Conservation (phyloP, 2,888 invertebrate species). For the Platypus cylindrus region DNA sequence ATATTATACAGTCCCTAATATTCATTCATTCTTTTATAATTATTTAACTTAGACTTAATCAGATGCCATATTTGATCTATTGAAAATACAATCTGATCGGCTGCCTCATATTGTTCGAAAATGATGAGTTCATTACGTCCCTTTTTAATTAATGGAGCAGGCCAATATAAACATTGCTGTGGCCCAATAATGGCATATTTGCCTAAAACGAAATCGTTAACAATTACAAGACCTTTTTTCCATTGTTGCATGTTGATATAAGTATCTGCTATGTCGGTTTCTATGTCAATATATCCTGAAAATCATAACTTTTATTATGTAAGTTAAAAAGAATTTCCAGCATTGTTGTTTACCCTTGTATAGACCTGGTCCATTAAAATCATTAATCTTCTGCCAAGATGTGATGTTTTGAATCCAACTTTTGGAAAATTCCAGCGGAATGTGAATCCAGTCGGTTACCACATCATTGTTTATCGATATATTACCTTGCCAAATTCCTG, state of each 20-base stretch:
- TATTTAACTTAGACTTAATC: too few species aligned
- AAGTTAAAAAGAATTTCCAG: not conserved
- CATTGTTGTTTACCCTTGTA: constrained; percentile 35
- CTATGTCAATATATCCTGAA: constrained; percentile 18
- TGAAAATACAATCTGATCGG: constrained; percentile 22
- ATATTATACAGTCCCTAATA: too few species aligned
- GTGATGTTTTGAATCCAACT: constrained; percentile 28
- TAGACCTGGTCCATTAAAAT: constrained; percentile 40
- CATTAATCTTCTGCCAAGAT: constrained; percentile 24
- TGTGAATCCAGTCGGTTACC: constrained; percentile 35
- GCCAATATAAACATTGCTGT: constrained; percentile 69
- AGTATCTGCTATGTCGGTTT: constrained; percentile 50
- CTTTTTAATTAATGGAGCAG: constrained; percentile 53
- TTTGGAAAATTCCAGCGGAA: constrained; percentile 38
- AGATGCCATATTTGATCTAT: constrained; percentile 23
- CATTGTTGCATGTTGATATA: constrained; percentile 65
- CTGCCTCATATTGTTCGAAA: constrained; percentile 29
- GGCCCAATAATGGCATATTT: constrained; percentile 69
- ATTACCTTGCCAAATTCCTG: constrained; percentile 31
- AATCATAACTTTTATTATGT: constrained; percentile 18
- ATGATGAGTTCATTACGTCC: constrained; percentile 35
- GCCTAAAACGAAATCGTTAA: constrained; percentile 78
- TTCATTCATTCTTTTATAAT: too few species aligned
- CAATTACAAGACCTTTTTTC: constrained; percentile 72
- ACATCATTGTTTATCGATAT: constrained; percentile 33